Evolutionary conservation across 2,797 vertebrate species (phyloP), one percentile per base, ranked within the genome.

Genomic region (Sciaenops ocellatus): DNA sequence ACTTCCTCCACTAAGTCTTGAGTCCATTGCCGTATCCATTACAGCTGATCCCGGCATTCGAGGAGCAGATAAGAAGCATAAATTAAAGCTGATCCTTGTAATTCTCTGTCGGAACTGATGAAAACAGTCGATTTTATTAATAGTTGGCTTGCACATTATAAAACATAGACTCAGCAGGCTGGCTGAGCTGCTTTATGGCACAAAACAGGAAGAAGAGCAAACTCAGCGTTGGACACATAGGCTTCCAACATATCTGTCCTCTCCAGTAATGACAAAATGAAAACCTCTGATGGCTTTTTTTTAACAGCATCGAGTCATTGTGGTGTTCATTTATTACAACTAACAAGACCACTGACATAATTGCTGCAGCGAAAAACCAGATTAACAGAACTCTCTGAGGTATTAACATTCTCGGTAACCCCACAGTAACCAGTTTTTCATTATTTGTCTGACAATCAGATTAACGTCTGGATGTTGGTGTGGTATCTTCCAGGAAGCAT

Each of bases 391-490:
- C 54, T 18, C 54, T 67, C 9, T 30, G 16, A 30, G 12, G 28
- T 56, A 26, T 76, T 60, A 47, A 60, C 68, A 42, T 30, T 71
- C 44, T 64, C n/a, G 2, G 22, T 48, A 63, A 56, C 30, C 34
- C 15, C n/a, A 6, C 26, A 20, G 22, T 42, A 59, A 60, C 24
- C 16, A 38, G 38, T 46, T 68, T 64, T 75, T 68, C 22, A 22
- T 48, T 42, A 47, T 73, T 52, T 11, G 47, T 69, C 54, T 56
- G 16, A 42, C 47, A 73, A 76, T 73, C 48, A 34, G 56, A 73
- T 83, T 71, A 86, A 63, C 24, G 3, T 68, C 17, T 5, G 54
- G 47, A 78, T 57, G 50, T 61, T 30, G 22, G 38, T 44, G 41
- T 13, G 10, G 15, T 6, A 4, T n/a, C 69, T 28, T 73, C 22